A percentile compares a stretch with the other conserved stretches of the same genome.
Evolutionary conservation across 2,888 invertebrate species (phyloP).

Genomic region (Lutraria lutraria): DNA sequence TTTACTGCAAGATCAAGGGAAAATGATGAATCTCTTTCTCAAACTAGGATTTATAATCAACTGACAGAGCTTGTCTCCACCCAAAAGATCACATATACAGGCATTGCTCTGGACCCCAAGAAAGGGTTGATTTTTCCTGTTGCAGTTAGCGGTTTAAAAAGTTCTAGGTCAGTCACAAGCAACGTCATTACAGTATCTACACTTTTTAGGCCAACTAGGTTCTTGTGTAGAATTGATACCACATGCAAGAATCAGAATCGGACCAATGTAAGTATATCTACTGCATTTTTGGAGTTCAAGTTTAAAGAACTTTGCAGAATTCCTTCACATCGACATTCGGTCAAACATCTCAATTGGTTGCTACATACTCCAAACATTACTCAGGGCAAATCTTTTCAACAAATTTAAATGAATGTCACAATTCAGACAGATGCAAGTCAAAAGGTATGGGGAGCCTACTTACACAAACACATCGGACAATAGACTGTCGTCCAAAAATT

Average conservation of each 20-base stretch:
- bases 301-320: no score
- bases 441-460: conserved; percentile 45
- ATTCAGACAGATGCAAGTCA: conserved; percentile 52
- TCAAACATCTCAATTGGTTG: no score
- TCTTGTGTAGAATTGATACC: conserved; percentile 53
- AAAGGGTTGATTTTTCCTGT: no score
- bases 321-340: no score
- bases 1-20: no score
- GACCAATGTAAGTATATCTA: conserved; percentile 42
- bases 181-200: conserved; percentile 43
- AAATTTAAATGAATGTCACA: background rate
- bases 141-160: background rate
- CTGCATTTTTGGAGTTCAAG: conserved; percentile 32
- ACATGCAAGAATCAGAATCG: conserved; percentile 33
- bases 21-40: no score
- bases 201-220: conserved; percentile 43
- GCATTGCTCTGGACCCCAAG: no score
- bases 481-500: conserved; percentile 53
- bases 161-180: background rate
- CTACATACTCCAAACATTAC: no score
- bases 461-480: conserved; percentile 24
- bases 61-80: no score
- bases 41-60: no score
- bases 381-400: no score
- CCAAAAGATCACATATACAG: no score